Conservation (phyloP, 2,113 vertebrate genomes). For the Oncorhynchus masou region DNA sequence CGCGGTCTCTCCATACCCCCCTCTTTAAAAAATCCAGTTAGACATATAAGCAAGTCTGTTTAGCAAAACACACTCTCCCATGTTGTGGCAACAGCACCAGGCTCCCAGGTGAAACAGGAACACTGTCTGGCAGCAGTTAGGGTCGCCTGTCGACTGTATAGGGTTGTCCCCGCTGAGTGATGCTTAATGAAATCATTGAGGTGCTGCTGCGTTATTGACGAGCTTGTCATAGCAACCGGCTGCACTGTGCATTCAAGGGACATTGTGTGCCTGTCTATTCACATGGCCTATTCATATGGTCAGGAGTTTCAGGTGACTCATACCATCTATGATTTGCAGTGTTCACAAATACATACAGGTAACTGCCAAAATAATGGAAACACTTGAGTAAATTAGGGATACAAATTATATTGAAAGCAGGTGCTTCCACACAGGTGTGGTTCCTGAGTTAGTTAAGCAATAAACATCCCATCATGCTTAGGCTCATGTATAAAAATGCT, state of each 20-base stretch:
- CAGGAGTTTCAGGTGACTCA: neutral
- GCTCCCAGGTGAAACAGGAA: neutral
- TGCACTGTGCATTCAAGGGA: neutral
- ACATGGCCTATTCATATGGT: neutral
- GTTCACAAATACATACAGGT: neutral
- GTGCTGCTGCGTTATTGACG: conserved; percentile 7
- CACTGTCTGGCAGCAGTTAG: neutral
- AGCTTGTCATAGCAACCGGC: neutral
- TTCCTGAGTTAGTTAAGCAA: too few relatives aligned
- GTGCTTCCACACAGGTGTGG: too few relatives aligned
- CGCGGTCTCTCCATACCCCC: neutral
- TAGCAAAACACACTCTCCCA: neutral
- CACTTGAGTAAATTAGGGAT: too few relatives aligned
- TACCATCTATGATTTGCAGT: neutral
- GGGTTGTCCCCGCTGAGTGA: neutral
- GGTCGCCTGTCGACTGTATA: neutral
- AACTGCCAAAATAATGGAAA: too few relatives aligned
- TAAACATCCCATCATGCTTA: too few relatives aligned
- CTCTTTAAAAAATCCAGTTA: neutral
- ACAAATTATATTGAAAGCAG: too few relatives aligned
- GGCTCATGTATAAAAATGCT: too few relatives aligned
- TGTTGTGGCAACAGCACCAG: conserved; percentile 13
- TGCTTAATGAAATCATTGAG: neutral
- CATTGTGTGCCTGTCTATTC: neutral
- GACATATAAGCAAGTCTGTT: neutral